A percentile compares a stretch with the other conserved stretches of the same genome.
Conservation (phyloP, 2,797 vertebrate species). For the Pitangus sulphuratus region DNA sequence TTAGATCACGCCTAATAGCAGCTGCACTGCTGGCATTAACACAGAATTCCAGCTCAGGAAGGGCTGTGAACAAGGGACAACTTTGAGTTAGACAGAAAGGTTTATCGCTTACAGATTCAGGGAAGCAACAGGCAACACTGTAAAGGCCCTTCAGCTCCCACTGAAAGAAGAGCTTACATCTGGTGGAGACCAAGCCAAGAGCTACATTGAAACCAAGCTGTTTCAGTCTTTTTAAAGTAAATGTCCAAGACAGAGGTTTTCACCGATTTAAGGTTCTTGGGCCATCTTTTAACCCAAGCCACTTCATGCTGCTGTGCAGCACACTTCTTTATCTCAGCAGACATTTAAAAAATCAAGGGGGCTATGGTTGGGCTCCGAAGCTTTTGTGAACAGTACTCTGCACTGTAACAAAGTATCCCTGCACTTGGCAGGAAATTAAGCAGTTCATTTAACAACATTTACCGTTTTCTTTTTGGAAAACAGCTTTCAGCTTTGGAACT, state of each 20-base stretch:
- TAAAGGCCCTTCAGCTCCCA: not conserved
- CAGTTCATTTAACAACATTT: not conserved
- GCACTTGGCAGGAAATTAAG: not conserved
- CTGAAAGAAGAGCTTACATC: not conserved
- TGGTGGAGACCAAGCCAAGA: not conserved
- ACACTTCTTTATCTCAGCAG: not conserved
- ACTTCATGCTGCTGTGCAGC: not conserved
- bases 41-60: not conserved
- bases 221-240: not conserved
- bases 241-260: not conserved
- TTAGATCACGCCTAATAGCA: not conserved
- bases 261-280: not conserved
- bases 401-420: not conserved
- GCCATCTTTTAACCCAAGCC: not conserved
- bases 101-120: not conserved
- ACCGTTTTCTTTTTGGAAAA: conserved; percentile 97
- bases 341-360: not conserved
- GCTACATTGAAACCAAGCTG: not conserved
- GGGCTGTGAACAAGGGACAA: not conserved
- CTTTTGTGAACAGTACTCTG: not conserved
- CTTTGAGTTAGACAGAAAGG: not conserved
- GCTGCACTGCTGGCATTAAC: not conserved
- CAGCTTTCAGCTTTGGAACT: conserved; percentile 91
- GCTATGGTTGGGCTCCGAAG: not conserved
- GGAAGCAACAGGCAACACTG: not conserved